A percentile compares a stretch with the other conserved stretches of the same genome.
Evolutionary conservation across 2,113 vertebrate genomes (phyloP).

Genomic region (Alosa alosa): DNA sequence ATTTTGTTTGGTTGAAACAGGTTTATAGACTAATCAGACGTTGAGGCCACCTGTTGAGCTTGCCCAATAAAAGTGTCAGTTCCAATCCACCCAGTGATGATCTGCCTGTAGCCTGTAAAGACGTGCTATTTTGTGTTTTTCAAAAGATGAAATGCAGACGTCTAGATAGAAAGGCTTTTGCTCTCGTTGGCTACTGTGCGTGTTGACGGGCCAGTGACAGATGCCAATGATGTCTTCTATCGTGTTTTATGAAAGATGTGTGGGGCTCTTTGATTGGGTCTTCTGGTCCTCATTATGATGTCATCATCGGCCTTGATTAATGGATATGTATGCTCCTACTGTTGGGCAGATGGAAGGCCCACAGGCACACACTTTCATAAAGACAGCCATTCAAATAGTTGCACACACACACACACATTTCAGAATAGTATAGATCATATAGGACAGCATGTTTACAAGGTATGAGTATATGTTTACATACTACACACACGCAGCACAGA

Average conservation of each 20-base stretch:
- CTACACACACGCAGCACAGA: neutral
- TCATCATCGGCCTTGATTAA: neutral
- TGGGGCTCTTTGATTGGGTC: neutral
- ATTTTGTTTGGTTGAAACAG: neutral
- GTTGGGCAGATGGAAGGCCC: neutral
- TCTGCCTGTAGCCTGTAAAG: neutral
- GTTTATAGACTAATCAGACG: slow-evolving; percentile 23
- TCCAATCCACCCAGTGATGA: slow-evolving; percentile 15
- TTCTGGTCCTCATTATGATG: slow-evolving; percentile 16
- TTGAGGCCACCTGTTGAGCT: slow-evolving; percentile 11
- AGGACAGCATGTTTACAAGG: neutral
- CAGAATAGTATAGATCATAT: neutral
- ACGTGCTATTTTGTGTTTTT: neutral
- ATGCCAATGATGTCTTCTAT: neutral
- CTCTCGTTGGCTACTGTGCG: neutral
- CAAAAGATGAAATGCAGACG: slow-evolving; percentile 7
- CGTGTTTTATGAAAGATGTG: slow-evolving; percentile 14
- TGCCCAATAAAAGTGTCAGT: slow-evolving; percentile 29
- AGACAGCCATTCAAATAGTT: neutral
- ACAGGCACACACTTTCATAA: neutral
- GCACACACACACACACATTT: neutral
- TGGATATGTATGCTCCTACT: neutral
- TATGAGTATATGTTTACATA: neutral
- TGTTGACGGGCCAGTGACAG: neutral
- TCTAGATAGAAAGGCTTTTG: slow-evolving; percentile 15